phyloP scores from a whole-genome alignment of 1,140 invertebrate genomes.

The Brachystomella parvula region DNA sequence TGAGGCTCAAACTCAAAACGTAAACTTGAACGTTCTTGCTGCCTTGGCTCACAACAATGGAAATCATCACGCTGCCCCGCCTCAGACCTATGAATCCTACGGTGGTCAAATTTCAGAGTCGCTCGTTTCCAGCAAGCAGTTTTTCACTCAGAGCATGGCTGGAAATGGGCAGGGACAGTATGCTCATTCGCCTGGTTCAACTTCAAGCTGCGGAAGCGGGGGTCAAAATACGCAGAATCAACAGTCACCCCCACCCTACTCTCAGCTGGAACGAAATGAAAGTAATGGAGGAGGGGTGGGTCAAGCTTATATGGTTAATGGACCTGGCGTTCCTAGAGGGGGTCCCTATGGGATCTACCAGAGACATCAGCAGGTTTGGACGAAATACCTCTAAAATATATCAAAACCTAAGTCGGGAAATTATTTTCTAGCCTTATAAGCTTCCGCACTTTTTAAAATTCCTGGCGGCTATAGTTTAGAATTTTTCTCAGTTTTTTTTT shows the following conservation, averaged over 20 bases:
- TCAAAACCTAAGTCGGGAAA: too few relatives aligned
- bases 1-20: background rate
- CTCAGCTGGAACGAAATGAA: background rate
- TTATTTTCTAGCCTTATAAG: too few relatives aligned
- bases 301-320: background rate
- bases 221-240: background rate
- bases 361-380: too few relatives aligned
- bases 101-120: background rate
- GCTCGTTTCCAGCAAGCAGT: background rate
- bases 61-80: background rate
- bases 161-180: background rate
- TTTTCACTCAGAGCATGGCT: background rate
- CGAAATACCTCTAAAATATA: background rate
- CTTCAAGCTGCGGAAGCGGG: background rate
- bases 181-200: background rate
- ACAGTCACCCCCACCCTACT: slow-evolving; percentile 2
- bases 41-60: background rate
- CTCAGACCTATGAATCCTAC: background rate
- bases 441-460: too few relatives aligned
- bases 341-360: background rate
- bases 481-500: too few relatives aligned
- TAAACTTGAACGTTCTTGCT: background rate
- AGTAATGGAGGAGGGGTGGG: background rate
- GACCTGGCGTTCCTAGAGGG: background rate
- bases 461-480: too few relatives aligned